A percentile compares a stretch with the other conserved stretches of the same genome.
Evolutionary conservation across 2,888 invertebrate species (phyloP).

Genomic region (Emmelina monodactyla): DNA sequence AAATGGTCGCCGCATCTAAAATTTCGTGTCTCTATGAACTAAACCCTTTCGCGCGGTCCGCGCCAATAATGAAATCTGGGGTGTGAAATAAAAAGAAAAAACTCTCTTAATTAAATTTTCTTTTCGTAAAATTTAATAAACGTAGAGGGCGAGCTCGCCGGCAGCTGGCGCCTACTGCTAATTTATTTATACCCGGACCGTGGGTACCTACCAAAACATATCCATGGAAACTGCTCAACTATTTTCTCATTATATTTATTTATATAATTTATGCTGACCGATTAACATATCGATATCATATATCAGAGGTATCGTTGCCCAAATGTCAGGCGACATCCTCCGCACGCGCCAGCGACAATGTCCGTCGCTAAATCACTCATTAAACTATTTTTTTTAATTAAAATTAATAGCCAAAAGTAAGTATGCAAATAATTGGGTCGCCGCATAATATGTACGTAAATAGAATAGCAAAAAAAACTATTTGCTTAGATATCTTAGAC

Average conservation of each 20-base stretch:
- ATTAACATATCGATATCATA: neutral
- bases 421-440: too few species aligned
- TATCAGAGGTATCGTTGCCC: neutral
- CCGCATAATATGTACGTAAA: too few species aligned
- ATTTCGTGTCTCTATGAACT: conserved; percentile 26
- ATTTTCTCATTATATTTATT: too few species aligned
- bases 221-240: neutral
- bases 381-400: too few species aligned
- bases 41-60: conserved; percentile 52
- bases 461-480: too few species aligned
- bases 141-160: conserved; percentile 29
- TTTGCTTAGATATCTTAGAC: too few species aligned
- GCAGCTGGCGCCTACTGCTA: conserved; percentile 13
- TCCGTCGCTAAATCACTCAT: too few species aligned
- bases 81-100: conserved; percentile 63
- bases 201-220: neutral
- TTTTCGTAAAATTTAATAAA: conserved; percentile 62
- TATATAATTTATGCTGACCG: neutral
- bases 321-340: neutral
- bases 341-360: neutral
- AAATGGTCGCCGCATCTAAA: conserved; percentile 19
- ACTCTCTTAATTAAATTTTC: conserved; percentile 65
- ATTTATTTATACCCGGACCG: conserved; percentile 15
- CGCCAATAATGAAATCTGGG: conserved; percentile 62
- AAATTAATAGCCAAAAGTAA: too few species aligned